Percentiles rank a stretch among this genome's conserved stretches.
Conservation (phyloP, 53 echinoderm and acorn worm species). For the Antedon mediterranea region DNA sequence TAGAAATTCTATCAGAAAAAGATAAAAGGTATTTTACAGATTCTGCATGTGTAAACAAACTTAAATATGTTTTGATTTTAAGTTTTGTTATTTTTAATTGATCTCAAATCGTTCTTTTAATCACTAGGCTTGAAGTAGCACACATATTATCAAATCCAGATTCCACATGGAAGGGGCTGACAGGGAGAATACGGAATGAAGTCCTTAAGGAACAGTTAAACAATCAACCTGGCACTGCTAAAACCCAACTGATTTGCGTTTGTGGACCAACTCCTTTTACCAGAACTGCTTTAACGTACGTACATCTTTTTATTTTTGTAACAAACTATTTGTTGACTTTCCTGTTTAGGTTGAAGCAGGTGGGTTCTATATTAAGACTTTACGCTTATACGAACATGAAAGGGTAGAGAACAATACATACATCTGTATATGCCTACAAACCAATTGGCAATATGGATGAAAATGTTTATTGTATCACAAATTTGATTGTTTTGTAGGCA, state of each 20-base stretch:
- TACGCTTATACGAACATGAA: too few relatives aligned
- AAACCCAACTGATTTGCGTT: constrained; percentile 26
- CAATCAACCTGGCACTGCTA: constrained; percentile 1
- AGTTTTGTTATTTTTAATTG: background rate
- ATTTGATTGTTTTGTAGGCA: too few relatives aligned
- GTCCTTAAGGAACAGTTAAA: constrained; percentile 22
- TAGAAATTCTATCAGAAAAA: constrained; percentile 15
- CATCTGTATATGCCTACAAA: too few relatives aligned
- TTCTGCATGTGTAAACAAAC: too few relatives aligned
- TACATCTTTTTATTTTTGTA: too few relatives aligned
- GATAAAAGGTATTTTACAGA: constrained; percentile 29
- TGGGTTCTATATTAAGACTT: too few relatives aligned
- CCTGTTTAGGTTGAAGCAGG: too few relatives aligned
- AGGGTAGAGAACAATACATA: too few relatives aligned
- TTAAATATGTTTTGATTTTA: background rate
- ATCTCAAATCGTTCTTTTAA: background rate
- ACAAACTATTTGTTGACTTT: too few relatives aligned
- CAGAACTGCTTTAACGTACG: constrained; percentile 50
- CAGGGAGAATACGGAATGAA: constrained; percentile 50
- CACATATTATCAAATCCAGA: constrained; percentile 57
- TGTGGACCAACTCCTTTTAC: constrained; percentile 89
- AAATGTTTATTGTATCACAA: too few relatives aligned
- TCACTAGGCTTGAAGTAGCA: too few relatives aligned
- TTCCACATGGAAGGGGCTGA: constrained; percentile 41
- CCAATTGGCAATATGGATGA: too few relatives aligned